phyloP scores from a whole-genome alignment of 2,888 invertebrate genomes.

The Rhagonycha lutea region DNA sequence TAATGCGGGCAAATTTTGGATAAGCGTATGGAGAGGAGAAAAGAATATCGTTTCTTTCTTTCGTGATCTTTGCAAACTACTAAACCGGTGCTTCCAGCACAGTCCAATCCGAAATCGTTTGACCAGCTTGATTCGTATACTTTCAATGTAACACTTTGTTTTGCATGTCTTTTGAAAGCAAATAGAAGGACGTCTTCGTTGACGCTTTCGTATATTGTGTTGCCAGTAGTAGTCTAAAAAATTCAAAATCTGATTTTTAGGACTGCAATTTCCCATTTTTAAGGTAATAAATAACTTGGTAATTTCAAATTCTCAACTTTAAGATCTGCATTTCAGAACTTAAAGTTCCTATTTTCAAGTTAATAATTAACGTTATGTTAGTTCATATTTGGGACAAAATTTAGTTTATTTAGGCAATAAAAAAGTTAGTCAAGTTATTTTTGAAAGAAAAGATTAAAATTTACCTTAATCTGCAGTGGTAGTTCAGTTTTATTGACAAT shows the following conservation, averaged over 20 bases:
- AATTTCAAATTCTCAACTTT: no score
- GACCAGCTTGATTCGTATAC: conserved; percentile 71
- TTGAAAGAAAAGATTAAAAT: conserved; percentile 4
- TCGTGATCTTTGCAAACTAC: conserved; percentile 74
- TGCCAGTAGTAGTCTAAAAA: conserved; percentile 18
- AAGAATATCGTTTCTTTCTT: conserved; percentile 71
- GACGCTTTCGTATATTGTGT: conserved; percentile 30
- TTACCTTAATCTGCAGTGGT: conserved; percentile 78
- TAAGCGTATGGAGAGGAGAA: conserved; percentile 69
- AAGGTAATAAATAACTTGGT: no score
- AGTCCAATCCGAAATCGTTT: conserved; percentile 66
- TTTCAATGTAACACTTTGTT: conserved; percentile 59
- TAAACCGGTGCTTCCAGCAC: conserved; percentile 76
- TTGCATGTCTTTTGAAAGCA: conserved; percentile 61
- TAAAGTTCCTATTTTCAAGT: background rate
- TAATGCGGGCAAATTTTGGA: conserved; percentile 74
- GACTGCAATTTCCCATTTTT: no score
- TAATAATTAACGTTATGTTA: background rate
- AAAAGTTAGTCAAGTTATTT: no score
- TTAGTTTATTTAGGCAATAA: background rate
- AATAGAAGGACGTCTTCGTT: conserved; percentile 73
- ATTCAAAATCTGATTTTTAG: background rate
- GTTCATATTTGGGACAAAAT: background rate
- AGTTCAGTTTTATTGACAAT: conserved; percentile 86
- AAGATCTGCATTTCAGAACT: no score